Evolutionary conservation across 1,140 invertebrate species (phyloP), one percentile per base, ranked within the genome.

Genomic region (Leptinotarsa lineolata): DNA sequence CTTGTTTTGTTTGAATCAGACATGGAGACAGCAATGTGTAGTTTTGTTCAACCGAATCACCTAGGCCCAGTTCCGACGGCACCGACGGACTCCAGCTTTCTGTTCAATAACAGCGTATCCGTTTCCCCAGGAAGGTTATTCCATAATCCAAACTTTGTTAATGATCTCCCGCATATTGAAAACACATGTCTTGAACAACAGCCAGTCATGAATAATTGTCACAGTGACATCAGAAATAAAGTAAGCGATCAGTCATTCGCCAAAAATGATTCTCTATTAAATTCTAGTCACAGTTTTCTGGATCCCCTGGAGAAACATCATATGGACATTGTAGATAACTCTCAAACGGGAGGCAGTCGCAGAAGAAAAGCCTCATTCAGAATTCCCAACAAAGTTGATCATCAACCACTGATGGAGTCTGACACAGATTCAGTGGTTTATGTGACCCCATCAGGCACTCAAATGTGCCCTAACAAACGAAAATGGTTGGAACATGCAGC

Each of bases 71-170:
- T 30, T 30, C 8, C 48, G 46, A 21, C 24, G 66, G 54, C 61
- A 3, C 59, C 73, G 20, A 72, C 64, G 60, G 24, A 72, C 6
- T 76, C 73, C 15, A 68, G 54, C 21, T 70, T 70, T 48, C 58
- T 20, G 15, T 54, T 15, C 8, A 8, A 22, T 13, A 20, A 15
- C 5, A 46, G 64, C 18, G n/a, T 75, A 45, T 58, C 72, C n/a
- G 69, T 72, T 20, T 24, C 11, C n/a, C 61, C 61, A 11, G 12
- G 18, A 13, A 78, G 72, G 68, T 12, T 39, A 3, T 78, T 78
- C 69, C 63, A 63, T 18, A 78, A 78, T 21, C 76, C 72, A 22
- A 78, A 78, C 68, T 75, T 78, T 71, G 73, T 78, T 21, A 78
- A 75, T 66, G 71, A 64, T 15, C 22, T 46, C 58, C 64, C 65